Conservation (phyloP, 2,113 vertebrate species). For the Microtus richardsoni region DNA sequence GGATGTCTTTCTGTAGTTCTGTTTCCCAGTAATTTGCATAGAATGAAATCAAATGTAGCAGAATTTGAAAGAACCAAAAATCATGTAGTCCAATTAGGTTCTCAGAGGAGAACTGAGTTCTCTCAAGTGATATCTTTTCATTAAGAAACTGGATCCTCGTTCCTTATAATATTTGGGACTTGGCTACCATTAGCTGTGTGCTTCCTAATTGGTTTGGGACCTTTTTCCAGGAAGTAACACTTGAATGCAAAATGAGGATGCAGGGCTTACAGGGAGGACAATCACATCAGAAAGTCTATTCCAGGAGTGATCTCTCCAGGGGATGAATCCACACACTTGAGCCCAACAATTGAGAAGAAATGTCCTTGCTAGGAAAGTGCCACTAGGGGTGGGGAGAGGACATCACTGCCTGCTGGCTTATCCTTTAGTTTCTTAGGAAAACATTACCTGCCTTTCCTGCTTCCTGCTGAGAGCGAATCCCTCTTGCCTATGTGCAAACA, state of each 20-base stretch:
- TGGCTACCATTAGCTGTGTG: constrained; percentile 18
- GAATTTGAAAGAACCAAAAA: constrained; percentile 57
- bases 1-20: neutral
- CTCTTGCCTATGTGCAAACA: constrained; percentile 70
- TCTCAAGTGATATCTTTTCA: constrained; percentile 35
- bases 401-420: constrained; percentile 72
- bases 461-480: constrained; percentile 82
- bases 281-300: constrained; percentile 32
- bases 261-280: neutral
- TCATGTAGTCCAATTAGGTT: constrained; percentile 10
- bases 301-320: neutral
- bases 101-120: constrained; percentile 38
- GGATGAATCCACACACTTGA: constrained; percentile 72
- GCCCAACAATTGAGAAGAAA: constrained; percentile 75
- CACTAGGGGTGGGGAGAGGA: neutral
- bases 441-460: constrained; percentile 81
- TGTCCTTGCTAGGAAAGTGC: constrained; percentile 75
- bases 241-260: constrained; percentile 60
- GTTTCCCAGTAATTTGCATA: neutral
- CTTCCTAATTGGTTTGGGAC: constrained; percentile 43
- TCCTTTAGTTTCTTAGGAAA: constrained; percentile 83
- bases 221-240: constrained; percentile 43
- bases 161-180: constrained; percentile 28
- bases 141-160: constrained; percentile 22
- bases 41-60: constrained; percentile 47